A percentile compares a stretch with the other conserved stretches of the same genome.
Evolutionary conservation across 2,113 vertebrate genomes (phyloP).

Genomic region (Myrmophylax atrothorax): DNA sequence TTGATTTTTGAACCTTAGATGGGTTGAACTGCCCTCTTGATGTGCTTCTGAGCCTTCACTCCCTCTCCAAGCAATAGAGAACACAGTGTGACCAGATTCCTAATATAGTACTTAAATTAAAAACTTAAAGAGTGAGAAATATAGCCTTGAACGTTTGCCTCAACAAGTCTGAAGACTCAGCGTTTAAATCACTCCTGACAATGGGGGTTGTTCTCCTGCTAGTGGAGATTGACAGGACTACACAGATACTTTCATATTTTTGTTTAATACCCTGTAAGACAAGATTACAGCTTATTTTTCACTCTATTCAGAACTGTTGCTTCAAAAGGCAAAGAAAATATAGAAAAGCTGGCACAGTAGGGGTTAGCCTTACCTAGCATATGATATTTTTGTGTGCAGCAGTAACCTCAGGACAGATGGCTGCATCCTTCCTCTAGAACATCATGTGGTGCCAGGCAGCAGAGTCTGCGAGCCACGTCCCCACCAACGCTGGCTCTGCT

Average conservation of each 20-base stretch:
- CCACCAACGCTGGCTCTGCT: background rate
- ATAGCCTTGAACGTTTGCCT: background rate
- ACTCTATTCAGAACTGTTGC: background rate
- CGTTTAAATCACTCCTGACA: background rate
- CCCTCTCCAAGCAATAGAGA: background rate
- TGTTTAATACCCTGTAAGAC: background rate
- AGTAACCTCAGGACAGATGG: background rate
- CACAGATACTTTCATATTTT: background rate
- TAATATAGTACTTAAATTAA: background rate
- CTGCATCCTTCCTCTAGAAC: background rate
- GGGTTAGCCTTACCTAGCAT: background rate
- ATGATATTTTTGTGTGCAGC: background rate
- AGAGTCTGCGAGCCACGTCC: accelerated
- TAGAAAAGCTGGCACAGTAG: background rate
- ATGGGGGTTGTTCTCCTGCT: background rate
- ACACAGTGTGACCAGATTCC: background rate
- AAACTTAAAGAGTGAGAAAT: background rate
- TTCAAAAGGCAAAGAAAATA: background rate
- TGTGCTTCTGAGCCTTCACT: background rate
- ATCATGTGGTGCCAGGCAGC: background rate
- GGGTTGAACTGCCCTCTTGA: background rate
- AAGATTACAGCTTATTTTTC: background rate
- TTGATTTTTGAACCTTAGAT: background rate
- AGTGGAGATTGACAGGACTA: background rate
- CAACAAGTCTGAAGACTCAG: background rate